A percentile compares a stretch with the other conserved stretches of the same genome.
These are phyloP conservation scores for Sebastes umbrosus DNA, from an alignment of 2,797 vertebrate genomes.

Conservation along the genomic window DNA sequence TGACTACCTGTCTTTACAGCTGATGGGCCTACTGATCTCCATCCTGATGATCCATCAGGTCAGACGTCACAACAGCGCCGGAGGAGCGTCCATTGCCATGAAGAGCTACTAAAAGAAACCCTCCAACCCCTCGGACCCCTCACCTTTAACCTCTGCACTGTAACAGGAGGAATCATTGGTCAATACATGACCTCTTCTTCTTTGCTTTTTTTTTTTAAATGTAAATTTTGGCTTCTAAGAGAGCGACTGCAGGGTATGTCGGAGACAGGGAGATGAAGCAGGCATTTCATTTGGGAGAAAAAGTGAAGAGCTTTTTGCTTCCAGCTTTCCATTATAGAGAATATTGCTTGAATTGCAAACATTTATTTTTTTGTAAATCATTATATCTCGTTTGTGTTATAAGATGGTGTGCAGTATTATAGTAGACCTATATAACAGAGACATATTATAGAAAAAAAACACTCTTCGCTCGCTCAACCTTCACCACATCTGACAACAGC, in stretches of 20 bases:
- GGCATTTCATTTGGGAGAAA: not conserved
- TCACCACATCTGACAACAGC: not conserved
- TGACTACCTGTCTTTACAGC: conserved; percentile 22
- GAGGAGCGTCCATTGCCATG: conserved; percentile 42
- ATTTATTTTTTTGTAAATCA: conserved; percentile 22
- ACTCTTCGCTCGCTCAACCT: not conserved
- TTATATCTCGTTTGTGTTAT: not conserved
- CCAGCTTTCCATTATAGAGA: not conserved
- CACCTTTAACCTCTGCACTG: conserved; percentile 18
- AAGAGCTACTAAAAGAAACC: conserved; percentile 46
- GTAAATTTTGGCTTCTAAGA: not conserved
- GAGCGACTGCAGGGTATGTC: not conserved
- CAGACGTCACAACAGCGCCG: conserved; percentile 10
- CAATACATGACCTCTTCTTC: not conserved
- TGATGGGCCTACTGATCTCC: conserved; percentile 64
- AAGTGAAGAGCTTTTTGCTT: not conserved
- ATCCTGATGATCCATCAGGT: conserved; percentile 66
- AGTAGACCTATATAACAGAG: not conserved
- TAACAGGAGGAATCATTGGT: not conserved
- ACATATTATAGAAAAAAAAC: not conserved
- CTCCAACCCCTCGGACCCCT: not conserved
- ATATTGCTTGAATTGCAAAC: not conserved
- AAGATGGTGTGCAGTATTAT: not conserved
- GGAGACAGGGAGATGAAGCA: not conserved
- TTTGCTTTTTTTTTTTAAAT: not conserved